A percentile compares a stretch with the other conserved stretches of the same genome.
Conservation (phyloP, 2,888 invertebrate genomes). For the Poecilus cupreus region DNA sequence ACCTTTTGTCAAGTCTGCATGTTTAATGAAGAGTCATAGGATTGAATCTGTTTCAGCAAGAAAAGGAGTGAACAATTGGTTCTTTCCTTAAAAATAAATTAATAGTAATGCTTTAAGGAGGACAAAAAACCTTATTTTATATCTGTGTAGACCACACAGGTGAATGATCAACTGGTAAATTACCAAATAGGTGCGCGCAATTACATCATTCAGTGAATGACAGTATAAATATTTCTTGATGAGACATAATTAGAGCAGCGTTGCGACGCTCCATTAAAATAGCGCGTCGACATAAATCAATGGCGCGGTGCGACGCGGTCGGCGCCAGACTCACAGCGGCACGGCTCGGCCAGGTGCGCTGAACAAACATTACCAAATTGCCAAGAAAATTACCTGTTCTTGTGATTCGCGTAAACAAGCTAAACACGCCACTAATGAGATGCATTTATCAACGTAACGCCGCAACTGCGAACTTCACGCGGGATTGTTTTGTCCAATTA, state of each 20-base stretch:
- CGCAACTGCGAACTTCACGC: not conserved
- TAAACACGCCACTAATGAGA: conserved; percentile 69
- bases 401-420: conserved; percentile 68
- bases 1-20: too few species aligned
- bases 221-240: conserved; percentile 68
- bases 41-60: too few species aligned
- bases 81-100: too few species aligned
- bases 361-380: conserved; percentile 71
- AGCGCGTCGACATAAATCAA: conserved; percentile 67
- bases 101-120: too few species aligned
- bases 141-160: conserved; percentile 17
- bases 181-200: conserved; percentile 55
- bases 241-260: conserved; percentile 68
- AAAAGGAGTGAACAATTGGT: too few species aligned
- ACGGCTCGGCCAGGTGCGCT: conserved; percentile 56
- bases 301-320: conserved; percentile 63
- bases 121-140: too few species aligned
- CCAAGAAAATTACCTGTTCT: conserved; percentile 71
- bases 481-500: conserved; percentile 38
- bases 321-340: conserved; percentile 49
- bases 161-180: conserved; percentile 50
- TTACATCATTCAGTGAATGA: conserved; percentile 65
- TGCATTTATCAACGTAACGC: conserved; percentile 67
- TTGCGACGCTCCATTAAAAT: conserved; percentile 67
- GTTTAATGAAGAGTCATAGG: too few species aligned